phyloP scores from a whole-genome alignment of 1,140 invertebrate species.

The Choristoneura fumiferana region DNA sequence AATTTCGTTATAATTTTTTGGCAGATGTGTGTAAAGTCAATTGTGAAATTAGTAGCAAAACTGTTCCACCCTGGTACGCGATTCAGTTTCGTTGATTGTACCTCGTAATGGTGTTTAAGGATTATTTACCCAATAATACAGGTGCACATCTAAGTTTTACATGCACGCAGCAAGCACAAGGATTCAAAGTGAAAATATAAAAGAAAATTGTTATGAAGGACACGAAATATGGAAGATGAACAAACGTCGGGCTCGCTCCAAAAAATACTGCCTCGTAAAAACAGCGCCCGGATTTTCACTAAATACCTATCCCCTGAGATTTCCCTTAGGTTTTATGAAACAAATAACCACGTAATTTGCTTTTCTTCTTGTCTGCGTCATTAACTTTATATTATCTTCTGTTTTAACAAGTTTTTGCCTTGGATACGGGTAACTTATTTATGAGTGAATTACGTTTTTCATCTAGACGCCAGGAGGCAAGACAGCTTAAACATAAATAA shows the following conservation, averaged over 20 bases:
- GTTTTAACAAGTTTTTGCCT: conserved; percentile 4
- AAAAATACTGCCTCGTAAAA: conserved; percentile 59
- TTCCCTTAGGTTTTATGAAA: conserved; percentile 22
- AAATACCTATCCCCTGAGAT: conserved; percentile 32
- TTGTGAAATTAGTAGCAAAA: too few species aligned
- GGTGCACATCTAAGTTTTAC: too few species aligned
- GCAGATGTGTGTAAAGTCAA: too few species aligned
- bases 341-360: conserved; percentile 33
- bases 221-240: conserved; percentile 56
- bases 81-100: too few species aligned
- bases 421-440: too few species aligned
- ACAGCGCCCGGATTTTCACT: conserved; percentile 38
- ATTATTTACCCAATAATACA: too few species aligned
- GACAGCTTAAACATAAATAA: too few species aligned
- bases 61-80: too few species aligned
- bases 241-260: conserved; percentile 34
- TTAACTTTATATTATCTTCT: not conserved
- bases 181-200: conserved; percentile 28
- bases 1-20: too few species aligned
- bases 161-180: not conserved
- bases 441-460: too few species aligned
- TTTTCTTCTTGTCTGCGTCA: not conserved
- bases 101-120: too few species aligned
- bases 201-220: conserved; percentile 44
- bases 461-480: too few species aligned